Conservation (phyloP, 2,888 invertebrate species). For the Trachelus troglodyta region DNA sequence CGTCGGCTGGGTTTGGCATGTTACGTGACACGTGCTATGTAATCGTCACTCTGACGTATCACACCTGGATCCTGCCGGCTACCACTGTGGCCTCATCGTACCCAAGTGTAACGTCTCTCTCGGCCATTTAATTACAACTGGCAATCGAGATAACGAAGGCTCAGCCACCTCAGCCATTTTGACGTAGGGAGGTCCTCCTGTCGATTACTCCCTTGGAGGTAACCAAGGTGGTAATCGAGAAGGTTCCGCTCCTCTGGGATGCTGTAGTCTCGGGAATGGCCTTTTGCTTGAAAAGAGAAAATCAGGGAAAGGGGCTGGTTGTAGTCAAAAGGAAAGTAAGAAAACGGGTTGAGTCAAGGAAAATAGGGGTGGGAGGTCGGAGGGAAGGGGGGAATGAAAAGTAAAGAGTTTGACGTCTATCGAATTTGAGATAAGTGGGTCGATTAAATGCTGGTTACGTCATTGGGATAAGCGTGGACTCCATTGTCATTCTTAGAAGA, state of each 20-base stretch:
- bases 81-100: background rate
- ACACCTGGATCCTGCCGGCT: constrained; percentile 26
- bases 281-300: background rate
- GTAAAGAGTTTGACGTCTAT: background rate
- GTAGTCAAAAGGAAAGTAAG: background rate
- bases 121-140: background rate
- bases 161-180: background rate
- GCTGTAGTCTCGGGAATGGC: background rate
- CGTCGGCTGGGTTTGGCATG: constrained; percentile 48
- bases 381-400: too few species aligned
- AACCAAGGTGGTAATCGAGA: background rate
- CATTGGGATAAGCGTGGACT: background rate
- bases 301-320: background rate
- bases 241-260: background rate
- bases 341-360: background rate
- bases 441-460: background rate
- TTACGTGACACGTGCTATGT: constrained; percentile 44
- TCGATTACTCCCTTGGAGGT: background rate
- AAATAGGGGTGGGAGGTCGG: background rate
- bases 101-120: background rate
- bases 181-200: background rate
- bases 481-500: background rate
- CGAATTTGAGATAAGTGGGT: background rate
- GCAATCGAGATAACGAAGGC: background rate
- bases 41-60: constrained; percentile 47